Evolutionary conservation across 2,113 vertebrate species (phyloP).

Genomic region (Todiramphus chloris): DNA sequence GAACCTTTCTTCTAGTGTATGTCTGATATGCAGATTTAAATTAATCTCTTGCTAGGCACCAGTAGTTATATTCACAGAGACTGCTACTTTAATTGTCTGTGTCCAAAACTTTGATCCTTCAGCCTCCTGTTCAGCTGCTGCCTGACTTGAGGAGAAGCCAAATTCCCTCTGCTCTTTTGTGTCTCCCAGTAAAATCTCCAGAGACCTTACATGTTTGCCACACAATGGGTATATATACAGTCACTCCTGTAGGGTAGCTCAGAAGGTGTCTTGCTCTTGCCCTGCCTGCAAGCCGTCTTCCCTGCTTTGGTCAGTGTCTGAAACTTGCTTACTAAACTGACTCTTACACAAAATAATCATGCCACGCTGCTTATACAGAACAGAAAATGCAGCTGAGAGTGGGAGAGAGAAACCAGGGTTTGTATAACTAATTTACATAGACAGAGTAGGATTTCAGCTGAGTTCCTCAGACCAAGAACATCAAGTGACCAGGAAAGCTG

Average conservation of each 20-base stretch:
- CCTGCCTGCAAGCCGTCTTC: background rate
- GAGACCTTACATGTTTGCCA: background rate
- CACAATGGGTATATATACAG: background rate
- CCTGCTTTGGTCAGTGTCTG: background rate
- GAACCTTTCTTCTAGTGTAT: background rate
- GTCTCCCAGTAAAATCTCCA: background rate
- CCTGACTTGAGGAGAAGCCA: background rate
- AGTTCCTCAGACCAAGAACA: background rate
- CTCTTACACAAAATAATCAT: background rate
- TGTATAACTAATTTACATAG: rapidly evolving
- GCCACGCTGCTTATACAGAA: rapidly evolving
- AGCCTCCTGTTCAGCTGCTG: background rate
- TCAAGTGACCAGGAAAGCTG: background rate
- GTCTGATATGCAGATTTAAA: background rate
- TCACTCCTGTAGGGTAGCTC: background rate
- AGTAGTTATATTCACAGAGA: background rate
- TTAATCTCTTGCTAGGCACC: background rate
- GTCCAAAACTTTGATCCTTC: background rate
- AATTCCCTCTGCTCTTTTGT: background rate
- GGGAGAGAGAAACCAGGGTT: background rate
- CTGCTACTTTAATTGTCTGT: background rate
- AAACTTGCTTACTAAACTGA: background rate
- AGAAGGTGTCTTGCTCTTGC: rapidly evolving
- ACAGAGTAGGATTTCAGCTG: background rate
- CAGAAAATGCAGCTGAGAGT: background rate